A percentile compares a stretch with the other conserved stretches of the same genome.
Evolutionary conservation across 2,113 vertebrate genomes (phyloP).

Genomic region (Neolamprologus brichardi): DNA sequence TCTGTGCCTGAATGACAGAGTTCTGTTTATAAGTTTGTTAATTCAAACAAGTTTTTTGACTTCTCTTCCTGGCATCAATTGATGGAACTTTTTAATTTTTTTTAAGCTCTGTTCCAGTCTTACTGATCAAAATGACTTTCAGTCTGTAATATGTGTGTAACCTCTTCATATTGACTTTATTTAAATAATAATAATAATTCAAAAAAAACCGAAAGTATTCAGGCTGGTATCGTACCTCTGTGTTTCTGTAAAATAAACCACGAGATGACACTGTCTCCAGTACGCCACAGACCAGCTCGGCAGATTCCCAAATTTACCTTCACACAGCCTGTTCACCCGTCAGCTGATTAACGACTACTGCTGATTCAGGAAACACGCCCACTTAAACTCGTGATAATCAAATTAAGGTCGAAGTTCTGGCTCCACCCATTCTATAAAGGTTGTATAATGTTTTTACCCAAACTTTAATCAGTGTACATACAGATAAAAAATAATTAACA

Average conservation of each 20-base stretch:
- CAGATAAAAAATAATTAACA: neutral
- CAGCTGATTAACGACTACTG: neutral
- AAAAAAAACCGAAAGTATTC: accelerated
- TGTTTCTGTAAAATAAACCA: neutral
- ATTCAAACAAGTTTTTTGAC: neutral
- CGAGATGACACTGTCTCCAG: neutral
- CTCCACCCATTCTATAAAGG: neutral
- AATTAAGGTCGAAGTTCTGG: neutral
- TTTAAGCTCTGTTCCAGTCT: neutral
- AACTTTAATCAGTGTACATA: neutral
- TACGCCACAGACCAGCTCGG: neutral
- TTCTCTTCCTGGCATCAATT: neutral
- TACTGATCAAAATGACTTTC: neutral
- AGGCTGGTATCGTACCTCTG: neutral
- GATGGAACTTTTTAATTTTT: neutral
- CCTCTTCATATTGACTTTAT: neutral
- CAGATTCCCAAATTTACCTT: neutral
- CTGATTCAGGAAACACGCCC: neutral
- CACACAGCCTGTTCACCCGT: neutral
- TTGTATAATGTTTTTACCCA: neutral
- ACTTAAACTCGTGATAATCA: neutral
- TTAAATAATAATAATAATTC: neutral
- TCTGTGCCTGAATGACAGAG: neutral
- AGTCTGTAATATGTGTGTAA: neutral
- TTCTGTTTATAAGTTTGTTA: neutral